phyloP scores from a whole-genome alignment of 1,140 invertebrate genomes.

The Eulimnadia texana region DNA sequence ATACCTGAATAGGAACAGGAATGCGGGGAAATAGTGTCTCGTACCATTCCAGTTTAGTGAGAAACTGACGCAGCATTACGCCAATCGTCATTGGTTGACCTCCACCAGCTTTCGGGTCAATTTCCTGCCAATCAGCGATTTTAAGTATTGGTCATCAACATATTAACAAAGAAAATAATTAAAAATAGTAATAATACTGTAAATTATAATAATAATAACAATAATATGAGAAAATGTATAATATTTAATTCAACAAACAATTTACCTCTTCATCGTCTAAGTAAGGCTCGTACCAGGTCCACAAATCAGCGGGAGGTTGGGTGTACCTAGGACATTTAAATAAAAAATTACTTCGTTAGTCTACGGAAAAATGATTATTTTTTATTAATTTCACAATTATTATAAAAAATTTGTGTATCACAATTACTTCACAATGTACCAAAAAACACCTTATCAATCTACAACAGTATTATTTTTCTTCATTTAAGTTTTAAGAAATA shows the following conservation, averaged over 20 bases:
- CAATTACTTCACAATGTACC: too few species aligned
- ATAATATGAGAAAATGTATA: not conserved
- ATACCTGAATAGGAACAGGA: slow-evolving; percentile 93
- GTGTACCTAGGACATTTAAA: slow-evolving; percentile 58
- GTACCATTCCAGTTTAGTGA: slow-evolving; percentile 95
- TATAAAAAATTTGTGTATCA: too few species aligned
- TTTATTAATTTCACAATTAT: slow-evolving; percentile 5
- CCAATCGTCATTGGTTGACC: slow-evolving; percentile 90
- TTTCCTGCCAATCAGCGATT: slow-evolving; percentile 57
- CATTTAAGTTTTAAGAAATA: too few species aligned
- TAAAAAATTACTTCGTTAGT: not conserved
- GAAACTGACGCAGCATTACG: slow-evolving; percentile 78
- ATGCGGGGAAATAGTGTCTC: slow-evolving; percentile 96
- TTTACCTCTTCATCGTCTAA: slow-evolving; percentile 82
- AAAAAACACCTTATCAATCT: too few species aligned
- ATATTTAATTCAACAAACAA: not conserved
- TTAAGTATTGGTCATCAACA: too few species aligned
- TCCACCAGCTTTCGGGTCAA: slow-evolving; percentile 94
- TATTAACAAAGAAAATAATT: too few species aligned
- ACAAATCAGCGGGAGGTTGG: slow-evolving; percentile 85
- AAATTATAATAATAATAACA: slow-evolving; percentile 9
- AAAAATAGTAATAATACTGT: slow-evolving; percentile 11
- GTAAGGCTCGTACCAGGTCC: slow-evolving; percentile 94
- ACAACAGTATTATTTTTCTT: too few species aligned
- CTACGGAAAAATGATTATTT: not conserved